phyloP scores from a whole-genome alignment of 2,888 invertebrate species.

The Epinotia nisella region DNA sequence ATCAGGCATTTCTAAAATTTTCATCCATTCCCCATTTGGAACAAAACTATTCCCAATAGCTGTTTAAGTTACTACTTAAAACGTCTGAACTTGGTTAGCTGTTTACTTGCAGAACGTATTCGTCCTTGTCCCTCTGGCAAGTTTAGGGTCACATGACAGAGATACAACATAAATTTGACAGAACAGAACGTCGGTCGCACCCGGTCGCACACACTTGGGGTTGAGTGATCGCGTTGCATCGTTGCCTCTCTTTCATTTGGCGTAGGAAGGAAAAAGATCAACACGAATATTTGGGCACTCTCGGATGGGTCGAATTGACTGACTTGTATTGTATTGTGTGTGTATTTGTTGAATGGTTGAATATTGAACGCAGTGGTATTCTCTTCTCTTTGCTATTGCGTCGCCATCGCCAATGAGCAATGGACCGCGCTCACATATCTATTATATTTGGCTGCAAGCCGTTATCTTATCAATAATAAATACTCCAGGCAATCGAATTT shows the following conservation, averaged over 20 bases:
- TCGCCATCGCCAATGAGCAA: no score
- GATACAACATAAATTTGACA: conserved; percentile 11
- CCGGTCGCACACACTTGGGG: no score
- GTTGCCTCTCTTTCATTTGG: no score
- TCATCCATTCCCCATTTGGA: no score
- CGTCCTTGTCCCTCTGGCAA: conserved; percentile 12
- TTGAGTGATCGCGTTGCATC: no score
- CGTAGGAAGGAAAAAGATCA: no score
- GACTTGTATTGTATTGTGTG: not conserved
- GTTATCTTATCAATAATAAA: conserved; percentile 32
- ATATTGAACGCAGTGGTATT: no score
- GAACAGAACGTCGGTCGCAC: no score
- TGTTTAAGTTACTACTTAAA: conserved; percentile 17
- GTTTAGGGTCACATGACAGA: not conserved
- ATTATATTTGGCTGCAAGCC: conserved; percentile 32
- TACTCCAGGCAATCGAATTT: conserved; percentile 3
- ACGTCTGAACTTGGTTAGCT: not conserved
- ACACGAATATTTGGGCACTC: no score
- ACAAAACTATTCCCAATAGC: not conserved
- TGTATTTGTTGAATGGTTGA: no score
- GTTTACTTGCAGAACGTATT: not conserved
- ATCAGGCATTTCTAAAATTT: no score
- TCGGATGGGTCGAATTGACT: not conserved
- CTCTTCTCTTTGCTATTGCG: no score
- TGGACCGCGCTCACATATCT: conserved; percentile 32